Base-by-base conservation (phyloP, 2,797 vertebrate genomes). In the Moxostoma hubbsi region DNA sequence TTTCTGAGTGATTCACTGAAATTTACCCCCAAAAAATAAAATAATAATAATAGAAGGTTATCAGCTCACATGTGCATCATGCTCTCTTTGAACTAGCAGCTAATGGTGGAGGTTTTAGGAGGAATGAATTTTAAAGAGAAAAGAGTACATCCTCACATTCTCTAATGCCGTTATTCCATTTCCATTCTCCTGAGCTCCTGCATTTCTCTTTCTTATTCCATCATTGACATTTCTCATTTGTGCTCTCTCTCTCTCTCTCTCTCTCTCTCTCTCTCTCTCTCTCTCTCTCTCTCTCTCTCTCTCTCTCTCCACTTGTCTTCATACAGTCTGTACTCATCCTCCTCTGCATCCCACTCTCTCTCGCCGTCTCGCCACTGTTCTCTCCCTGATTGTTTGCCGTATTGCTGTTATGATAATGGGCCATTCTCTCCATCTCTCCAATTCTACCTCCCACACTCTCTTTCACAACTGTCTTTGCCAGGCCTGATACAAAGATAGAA, bases 401-500 rank as follows among this genome's bases (percentile, higher is more conserved):
- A 75, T 75, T 75, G 73, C 73, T 66, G 73, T 75, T 75, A 75
- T 75, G 73, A 75, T 58, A 77, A 58, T 51, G 69, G 73, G 61
- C 62, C 73, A 66, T 45, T 81, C 61, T 36, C 47, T 68, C 59
- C 59, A 67, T 46, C 57, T 70, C 50, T 65, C 10, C 58, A 45
- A 77, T 76, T 76, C 18, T 10, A 24, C 66, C 65, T 49, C 73
- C 57, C 59, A 59, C 70, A 45, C 47, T 69, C 55, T 74, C 66
- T 73, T 69, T 73, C 47, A 18, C 58, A 74, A 63, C 63, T 50
- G 10, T 45, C 54, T 11, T 2, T 45, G 81, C 82, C 75, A 15
- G 72, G 72, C 36, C 65, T 83, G 82, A 86, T 86, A 72, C 68
- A 65, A 76, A 77, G 47, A 86, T 72, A 86, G 66, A 36, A 36